phyloP scores from a whole-genome alignment of 2,113 vertebrate species.

The human region DNA sequence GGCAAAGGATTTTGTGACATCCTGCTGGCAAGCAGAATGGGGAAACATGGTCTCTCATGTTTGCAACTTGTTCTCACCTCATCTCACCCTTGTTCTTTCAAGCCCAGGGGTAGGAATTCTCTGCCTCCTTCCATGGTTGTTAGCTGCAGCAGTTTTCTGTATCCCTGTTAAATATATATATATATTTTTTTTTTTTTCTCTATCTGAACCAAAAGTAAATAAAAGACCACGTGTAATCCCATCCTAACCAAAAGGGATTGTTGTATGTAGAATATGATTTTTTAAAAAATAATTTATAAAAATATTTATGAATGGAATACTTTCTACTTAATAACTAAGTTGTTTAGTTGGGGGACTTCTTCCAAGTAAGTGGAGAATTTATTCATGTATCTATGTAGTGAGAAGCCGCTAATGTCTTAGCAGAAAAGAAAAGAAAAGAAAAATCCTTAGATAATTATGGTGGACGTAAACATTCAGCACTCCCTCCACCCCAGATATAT shows the following conservation, averaged over 20 bases:
- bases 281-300: background rate
- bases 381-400: background rate
- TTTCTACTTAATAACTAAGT: background rate
- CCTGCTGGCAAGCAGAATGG: background rate
- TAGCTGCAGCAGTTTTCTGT: background rate
- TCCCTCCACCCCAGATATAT: background rate
- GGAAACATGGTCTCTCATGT: background rate
- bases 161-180: background rate
- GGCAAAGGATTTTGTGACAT: background rate
- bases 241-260: background rate
- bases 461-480: background rate
- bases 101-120: background rate
- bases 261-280: background rate
- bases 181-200: too few species aligned
- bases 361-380: background rate
- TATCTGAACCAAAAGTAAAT: background rate
- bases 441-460: background rate
- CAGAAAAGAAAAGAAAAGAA: background rate
- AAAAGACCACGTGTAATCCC: background rate
- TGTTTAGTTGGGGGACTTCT: background rate
- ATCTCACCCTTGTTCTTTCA: background rate
- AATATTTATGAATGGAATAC: background rate
- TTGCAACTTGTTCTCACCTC: background rate
- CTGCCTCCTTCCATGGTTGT: background rate
- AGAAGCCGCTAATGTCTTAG: background rate